phyloP scores from a whole-genome alignment of 92 coral and sea anemone genomes.

The Chrysogorgia sp. region DNA sequence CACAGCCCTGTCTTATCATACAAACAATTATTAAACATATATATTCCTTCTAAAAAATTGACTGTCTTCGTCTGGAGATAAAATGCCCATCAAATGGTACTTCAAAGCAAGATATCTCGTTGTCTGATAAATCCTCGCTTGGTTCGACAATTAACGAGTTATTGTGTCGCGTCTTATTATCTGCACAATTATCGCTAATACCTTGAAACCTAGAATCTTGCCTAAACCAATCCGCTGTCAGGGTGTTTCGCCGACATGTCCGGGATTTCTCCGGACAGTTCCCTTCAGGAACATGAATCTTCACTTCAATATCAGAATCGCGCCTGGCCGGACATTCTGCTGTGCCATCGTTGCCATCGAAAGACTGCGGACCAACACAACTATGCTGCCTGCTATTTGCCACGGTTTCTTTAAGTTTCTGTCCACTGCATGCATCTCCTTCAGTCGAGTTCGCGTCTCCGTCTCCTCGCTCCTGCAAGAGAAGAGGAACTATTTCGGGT shows the following conservation, averaged over 20 bases:
- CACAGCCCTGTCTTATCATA: too few relatives aligned
- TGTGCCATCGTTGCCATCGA: background rate
- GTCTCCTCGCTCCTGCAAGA: background rate
- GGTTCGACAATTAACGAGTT: background rate
- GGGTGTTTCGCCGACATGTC: constrained; percentile 4
- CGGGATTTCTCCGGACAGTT: background rate
- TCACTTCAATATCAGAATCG: constrained; percentile 11
- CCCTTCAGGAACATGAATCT: background rate
- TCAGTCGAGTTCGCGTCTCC: background rate
- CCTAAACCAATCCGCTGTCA: constrained; percentile 6
- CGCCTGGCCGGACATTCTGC: background rate
- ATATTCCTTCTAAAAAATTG: constrained; percentile 26
- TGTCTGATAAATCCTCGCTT: constrained; percentile 3
- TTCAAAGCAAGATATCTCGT: background rate
- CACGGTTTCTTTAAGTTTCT: background rate
- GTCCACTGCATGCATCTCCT: background rate
- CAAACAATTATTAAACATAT: too few relatives aligned
- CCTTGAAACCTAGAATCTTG: constrained; percentile 3
- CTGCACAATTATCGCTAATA: constrained; percentile 2
- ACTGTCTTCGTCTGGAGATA: constrained; percentile 31
- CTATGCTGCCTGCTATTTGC: background rate
- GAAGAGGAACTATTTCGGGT: constrained; percentile 17
- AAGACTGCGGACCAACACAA: too few relatives aligned
- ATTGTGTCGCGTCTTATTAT: background rate
- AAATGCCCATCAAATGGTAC: background rate